Percentiles rank a stretch among this genome's conserved stretches.
Evolutionary conservation across 1,140 invertebrate genomes (phyloP).

Genomic region (Solenopsis invicta): DNA sequence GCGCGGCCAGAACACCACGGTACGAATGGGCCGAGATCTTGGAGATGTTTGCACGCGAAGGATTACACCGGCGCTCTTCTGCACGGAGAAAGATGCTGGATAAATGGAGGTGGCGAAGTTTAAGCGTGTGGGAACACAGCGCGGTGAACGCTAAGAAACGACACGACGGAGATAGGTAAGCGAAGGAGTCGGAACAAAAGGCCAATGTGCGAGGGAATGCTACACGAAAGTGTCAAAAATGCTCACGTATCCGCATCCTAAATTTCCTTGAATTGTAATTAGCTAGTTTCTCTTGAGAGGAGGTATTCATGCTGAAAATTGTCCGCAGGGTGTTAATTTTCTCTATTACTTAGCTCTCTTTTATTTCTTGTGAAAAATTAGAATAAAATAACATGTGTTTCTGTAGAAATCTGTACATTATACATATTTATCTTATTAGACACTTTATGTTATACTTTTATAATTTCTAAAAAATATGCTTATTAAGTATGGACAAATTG

Average conservation of each 20-base stretch:
- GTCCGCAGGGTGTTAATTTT: not conserved
- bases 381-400: not conserved
- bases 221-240: slow-evolving; percentile 30
- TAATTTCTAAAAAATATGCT: not conserved
- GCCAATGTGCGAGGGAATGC: slow-evolving; percentile 39
- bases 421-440: not conserved
- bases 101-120: slow-evolving; percentile 46
- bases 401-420: not conserved
- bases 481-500: not conserved
- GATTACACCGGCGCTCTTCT: slow-evolving; percentile 43
- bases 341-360: not conserved
- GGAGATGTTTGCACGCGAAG: slow-evolving; percentile 55
- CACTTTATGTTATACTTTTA: not conserved
- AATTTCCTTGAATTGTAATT: slow-evolving; percentile 34
- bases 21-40: slow-evolving; percentile 37
- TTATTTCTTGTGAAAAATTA: not conserved
- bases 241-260: not conserved
- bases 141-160: slow-evolving; percentile 27
- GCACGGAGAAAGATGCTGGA: slow-evolving; percentile 55
- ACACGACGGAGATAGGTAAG: not conserved
- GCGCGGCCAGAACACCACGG: not conserved
- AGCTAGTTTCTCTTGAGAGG: not conserved
- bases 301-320: not conserved
- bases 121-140: slow-evolving; percentile 54
- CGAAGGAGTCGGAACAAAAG: slow-evolving; percentile 39